These are phyloP conservation scores for Pelmatolapia mariae DNA, from an alignment of 2,113 vertebrate species.

Conservation along the genomic window DNA sequence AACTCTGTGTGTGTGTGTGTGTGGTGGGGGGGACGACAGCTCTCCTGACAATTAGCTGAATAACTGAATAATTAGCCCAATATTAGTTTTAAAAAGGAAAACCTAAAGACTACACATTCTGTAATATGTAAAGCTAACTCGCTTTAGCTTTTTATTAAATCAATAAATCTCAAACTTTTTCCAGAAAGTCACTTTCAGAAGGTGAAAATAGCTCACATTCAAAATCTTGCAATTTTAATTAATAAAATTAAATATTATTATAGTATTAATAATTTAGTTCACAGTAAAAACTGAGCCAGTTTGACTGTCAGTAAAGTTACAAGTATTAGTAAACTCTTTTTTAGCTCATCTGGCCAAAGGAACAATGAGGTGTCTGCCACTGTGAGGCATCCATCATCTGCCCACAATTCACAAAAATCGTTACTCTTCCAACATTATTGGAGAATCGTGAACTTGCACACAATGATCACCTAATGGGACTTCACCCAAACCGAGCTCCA, in stretches of 20 bases:
- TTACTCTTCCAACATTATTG: neutral
- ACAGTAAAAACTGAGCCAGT: neutral
- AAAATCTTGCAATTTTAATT: neutral
- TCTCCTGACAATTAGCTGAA: no score
- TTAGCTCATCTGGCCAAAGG: neutral
- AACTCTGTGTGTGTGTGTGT: no score
- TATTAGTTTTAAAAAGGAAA: neutral
- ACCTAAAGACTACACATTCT: neutral
- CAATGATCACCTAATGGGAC: neutral
- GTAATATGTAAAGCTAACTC: neutral
- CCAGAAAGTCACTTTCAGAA: neutral
- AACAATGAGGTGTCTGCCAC: neutral
- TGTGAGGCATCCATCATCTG: neutral
- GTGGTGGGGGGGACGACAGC: no score
- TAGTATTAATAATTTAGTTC: neutral
- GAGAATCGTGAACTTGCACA: neutral
- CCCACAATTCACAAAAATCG: neutral
- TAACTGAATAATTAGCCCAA: neutral
- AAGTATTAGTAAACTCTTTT: neutral
- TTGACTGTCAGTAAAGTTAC: neutral
- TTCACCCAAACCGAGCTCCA: neutral
- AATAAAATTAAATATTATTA: neutral
- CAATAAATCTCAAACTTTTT: neutral
- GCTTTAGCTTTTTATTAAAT: neutral
- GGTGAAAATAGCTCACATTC: neutral